Conservation (phyloP, 2,113 vertebrate species). For the Pogonocichla stellata region DNA sequence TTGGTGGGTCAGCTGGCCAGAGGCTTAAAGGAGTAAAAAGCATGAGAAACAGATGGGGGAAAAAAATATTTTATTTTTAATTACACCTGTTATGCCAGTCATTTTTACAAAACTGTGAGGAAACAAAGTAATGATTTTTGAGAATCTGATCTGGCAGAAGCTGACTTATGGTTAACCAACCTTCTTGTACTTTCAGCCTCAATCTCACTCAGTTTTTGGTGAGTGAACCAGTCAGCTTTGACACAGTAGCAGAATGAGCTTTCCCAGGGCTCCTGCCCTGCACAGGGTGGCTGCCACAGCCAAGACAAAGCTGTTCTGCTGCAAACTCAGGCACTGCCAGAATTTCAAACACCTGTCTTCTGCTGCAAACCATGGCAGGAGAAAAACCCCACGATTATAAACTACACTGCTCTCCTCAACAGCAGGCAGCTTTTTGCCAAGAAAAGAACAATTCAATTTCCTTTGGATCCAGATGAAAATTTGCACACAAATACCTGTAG, state of each 20-base stretch:
- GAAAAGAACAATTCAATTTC: background rate
- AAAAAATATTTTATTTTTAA: background rate
- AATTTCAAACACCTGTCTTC: background rate
- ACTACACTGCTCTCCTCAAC: background rate
- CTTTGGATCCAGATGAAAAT: background rate
- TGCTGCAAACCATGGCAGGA: background rate
- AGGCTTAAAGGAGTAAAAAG: background rate
- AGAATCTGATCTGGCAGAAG: background rate
- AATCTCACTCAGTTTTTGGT: background rate
- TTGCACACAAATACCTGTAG: background rate
- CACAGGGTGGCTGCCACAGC: accelerated
- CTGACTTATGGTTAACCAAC: background rate
- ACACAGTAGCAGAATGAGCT: background rate
- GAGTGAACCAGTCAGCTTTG: background rate
- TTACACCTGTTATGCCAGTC: background rate
- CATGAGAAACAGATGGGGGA: background rate
- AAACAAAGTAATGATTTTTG: background rate
- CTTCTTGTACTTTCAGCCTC: background rate
- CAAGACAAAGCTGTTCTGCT: background rate
- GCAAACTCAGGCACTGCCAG: background rate
- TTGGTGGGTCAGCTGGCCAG: background rate
- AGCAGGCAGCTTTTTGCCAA: background rate
- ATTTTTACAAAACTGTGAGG: background rate
- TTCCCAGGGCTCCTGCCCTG: background rate
- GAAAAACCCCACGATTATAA: accelerated